phyloP scores from a whole-genome alignment of 2,888 invertebrate genomes.

The Synanthedon andrenaeformis region DNA sequence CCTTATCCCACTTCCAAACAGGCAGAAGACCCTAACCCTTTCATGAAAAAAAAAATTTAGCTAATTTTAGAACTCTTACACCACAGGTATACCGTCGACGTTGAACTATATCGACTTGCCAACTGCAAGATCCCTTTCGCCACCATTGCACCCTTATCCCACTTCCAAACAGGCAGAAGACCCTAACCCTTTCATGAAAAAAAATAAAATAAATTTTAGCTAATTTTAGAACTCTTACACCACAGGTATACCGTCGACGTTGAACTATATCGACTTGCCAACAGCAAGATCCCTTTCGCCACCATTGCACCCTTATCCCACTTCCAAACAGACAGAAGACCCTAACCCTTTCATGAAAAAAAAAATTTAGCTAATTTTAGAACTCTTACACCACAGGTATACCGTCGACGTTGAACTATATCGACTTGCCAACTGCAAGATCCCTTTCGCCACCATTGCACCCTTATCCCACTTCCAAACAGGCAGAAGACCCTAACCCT shows the following conservation, averaged over 20 bases:
- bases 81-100: conserved; percentile 71
- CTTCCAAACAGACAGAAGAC: conserved; percentile 14
- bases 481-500: too few relatives aligned
- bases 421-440: conserved; percentile 37
- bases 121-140: conserved; percentile 28
- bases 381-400: conserved; percentile 48
- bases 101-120: conserved; percentile 67
- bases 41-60: too few relatives aligned
- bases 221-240: too few relatives aligned
- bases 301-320: conserved; percentile 42
- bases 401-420: conserved; percentile 72
- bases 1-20: conserved; percentile 42
- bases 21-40: too few relatives aligned
- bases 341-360: too few relatives aligned
- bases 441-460: conserved; percentile 36
- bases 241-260: conserved; percentile 71
- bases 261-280: conserved; percentile 66
- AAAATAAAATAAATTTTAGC: too few relatives aligned
- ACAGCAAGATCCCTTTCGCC: conserved; percentile 33
- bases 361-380: too few relatives aligned
- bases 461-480: conserved; percentile 41
- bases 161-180: conserved; percentile 15
- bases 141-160: conserved; percentile 46
- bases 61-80: too few relatives aligned
- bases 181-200: too few relatives aligned